Evolutionary conservation across 2,888 invertebrate species (phyloP), one percentile per base, ranked within the genome.

Genomic region (Tetranychus piercei): DNA sequence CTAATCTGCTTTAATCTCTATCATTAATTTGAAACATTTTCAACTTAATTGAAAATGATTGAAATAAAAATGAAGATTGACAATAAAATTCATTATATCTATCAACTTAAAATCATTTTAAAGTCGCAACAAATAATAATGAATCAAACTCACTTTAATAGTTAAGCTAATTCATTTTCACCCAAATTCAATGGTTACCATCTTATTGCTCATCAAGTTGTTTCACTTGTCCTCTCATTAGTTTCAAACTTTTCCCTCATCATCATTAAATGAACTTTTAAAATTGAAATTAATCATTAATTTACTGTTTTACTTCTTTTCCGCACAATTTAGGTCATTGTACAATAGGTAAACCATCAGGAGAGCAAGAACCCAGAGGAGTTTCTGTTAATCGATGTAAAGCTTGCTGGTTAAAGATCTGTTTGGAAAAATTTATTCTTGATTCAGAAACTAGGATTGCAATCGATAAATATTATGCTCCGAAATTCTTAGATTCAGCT

Each of bases 341-440:
- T 73, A 23, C 34, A 73, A 73, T 73, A 22, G 73, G 73, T n/a
- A 67, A 69, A 66, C 67, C 73, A 9, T 20, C 67, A 18, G 73
- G 73, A 34, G 73, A 73, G 66, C 73, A 73, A 69, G 73, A 73
- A 43, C 73, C 73, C n/a, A 65, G 73, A 69, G 69, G 71, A 20
- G 73, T 71, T 23, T 74, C 73, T 9, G 65, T 76, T 8, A 78
- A 77, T 70, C 76, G 90, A 65, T 93, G 92, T 83, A 88, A 89
- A 74, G 91, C 91, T 20, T 93, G 92, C 82, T 92, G 92, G 90
- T 85, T 92, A 15, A 90, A 89, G 83, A 87, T 90, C 85, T 92
- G 92, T 81, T 84, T 92, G 71, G 78, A 79, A 73, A 75, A 76
- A 67, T 78, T 79, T 71, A 76, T 76, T 22, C 72, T 79, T 9